Conservation (phyloP, 2,797 vertebrate species). For the Brachyalestes nurse region DNA sequence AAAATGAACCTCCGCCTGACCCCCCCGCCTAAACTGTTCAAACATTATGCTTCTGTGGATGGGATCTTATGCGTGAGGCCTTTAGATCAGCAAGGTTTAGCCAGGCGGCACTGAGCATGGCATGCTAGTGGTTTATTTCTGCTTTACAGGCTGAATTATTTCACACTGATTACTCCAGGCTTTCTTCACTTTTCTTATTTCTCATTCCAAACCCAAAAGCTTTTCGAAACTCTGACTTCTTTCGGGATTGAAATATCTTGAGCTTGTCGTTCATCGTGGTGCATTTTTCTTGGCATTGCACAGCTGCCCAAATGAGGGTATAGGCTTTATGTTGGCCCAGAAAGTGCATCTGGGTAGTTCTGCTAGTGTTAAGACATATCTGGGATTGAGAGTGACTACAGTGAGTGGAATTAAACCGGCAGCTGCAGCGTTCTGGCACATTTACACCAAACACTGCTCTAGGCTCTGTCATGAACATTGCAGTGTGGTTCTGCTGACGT, state of each 20-base stretch:
- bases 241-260: slow-evolving; percentile 31
- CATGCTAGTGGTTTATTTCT: slow-evolving; percentile 27
- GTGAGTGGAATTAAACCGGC: slow-evolving; percentile 25
- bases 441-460: slow-evolving; percentile 55
- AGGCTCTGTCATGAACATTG: slow-evolving; percentile 63
- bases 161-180: slow-evolving; percentile 8
- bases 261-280: slow-evolving; percentile 36
- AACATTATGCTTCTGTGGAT: slow-evolving; percentile 6
- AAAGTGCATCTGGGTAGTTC: slow-evolving; percentile 27
- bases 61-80: slow-evolving; percentile 3
- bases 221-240: slow-evolving; percentile 1
- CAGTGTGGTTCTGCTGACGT: slow-evolving; percentile 65
- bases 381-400: slow-evolving; percentile 7
- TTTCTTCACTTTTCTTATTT: slow-evolving; percentile 17
- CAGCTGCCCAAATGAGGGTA: slow-evolving; percentile 9
- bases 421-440: slow-evolving; percentile 42
- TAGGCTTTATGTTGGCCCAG: slow-evolving; percentile 4
- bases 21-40: slow-evolving; percentile 7
- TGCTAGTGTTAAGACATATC: slow-evolving; percentile 26
- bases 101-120: slow-evolving; percentile 23
- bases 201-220: slow-evolving; percentile 22
- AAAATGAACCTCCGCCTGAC: slow-evolving; percentile 28
- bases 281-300: slow-evolving; percentile 26
- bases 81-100: slow-evolving; percentile 39
- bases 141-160: slow-evolving; percentile 11